Evolutionary conservation across 2,797 vertebrate genomes (phyloP).

Genomic region (Eleutherodactylus coqui): DNA sequence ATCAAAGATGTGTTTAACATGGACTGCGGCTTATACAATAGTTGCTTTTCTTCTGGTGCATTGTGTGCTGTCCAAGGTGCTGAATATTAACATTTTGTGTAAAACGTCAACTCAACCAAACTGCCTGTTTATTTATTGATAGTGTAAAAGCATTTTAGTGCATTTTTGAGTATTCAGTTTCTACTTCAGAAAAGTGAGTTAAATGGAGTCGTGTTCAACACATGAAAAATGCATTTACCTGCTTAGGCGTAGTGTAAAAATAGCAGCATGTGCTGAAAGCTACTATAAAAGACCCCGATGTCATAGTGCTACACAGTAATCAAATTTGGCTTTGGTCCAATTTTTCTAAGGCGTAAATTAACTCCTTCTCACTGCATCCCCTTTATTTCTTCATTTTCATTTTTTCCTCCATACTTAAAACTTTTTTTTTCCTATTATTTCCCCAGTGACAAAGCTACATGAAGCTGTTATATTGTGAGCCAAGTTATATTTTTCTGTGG

Average conservation of each 20-base stretch:
- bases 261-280: not conserved
- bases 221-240: conserved; percentile 19
- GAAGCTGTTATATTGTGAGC: too few species aligned
- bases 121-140: not conserved
- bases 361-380: too few species aligned
- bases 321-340: not conserved
- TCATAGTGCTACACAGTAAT: not conserved
- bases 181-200: not conserved
- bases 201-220: not conserved
- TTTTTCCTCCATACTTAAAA: too few species aligned
- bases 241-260: not conserved
- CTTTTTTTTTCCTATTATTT: too few species aligned
- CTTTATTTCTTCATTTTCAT: too few species aligned
- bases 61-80: not conserved
- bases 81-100: not conserved
- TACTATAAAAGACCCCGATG: not conserved
- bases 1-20: too few species aligned
- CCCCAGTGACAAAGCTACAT: too few species aligned
- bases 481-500: too few species aligned
- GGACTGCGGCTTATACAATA: too few species aligned
- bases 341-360: not conserved
- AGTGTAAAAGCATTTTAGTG: not conserved
- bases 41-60: too few species aligned
- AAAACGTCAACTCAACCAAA: not conserved
- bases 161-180: not conserved